Evolutionary conservation across 1,140 invertebrate genomes (phyloP), one percentile per base, ranked within the genome.

Genomic region (Aphidius ervi): DNA sequence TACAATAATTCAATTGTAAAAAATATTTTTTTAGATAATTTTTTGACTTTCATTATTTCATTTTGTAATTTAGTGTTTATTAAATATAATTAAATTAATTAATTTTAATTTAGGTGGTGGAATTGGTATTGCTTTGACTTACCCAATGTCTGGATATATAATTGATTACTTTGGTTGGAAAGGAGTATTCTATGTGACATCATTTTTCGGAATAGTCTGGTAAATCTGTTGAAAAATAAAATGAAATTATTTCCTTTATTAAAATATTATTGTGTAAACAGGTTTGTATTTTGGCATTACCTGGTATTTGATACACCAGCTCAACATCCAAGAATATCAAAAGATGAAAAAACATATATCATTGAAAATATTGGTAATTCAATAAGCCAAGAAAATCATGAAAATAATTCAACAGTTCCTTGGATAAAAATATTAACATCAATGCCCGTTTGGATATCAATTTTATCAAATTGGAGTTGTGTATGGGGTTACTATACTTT

Each of bases 401-500:
- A 71, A 63, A 71, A 79, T 74, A 70, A 76, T 3, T 74, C 80
- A 4, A 82, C 23, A 31, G 23, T 86, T 16, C 92, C 92, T 1
- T 94, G 92, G 92, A 78, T 72, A 39, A 63, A 76, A 3, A 90
- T 96, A 50, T 66, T 92, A 1, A 87, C 82, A 1, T 93, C 91
- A 1, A 61, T 80, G 2, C 86, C 91, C 0, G 83, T 95, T 1
- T 94, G 89, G 90, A 85, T 91, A 41, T 85, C 89, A 56, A 82
- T 88, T 46, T 68, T 88, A 1, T 84, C 87, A 1, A 90, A 95
- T 70, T 89, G 89, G 81, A 88, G 90, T 9, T 85, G 87, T 49
- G 86, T 90, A 67, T 96, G 92, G 92, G 91, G 90, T 5, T 84
- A 93, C 37, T 90, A 94, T 62, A 94, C 91, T 0, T 77, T 95